phyloP scores from a whole-genome alignment of 2,113 vertebrate genomes.

The Heptranchias perlo region DNA sequence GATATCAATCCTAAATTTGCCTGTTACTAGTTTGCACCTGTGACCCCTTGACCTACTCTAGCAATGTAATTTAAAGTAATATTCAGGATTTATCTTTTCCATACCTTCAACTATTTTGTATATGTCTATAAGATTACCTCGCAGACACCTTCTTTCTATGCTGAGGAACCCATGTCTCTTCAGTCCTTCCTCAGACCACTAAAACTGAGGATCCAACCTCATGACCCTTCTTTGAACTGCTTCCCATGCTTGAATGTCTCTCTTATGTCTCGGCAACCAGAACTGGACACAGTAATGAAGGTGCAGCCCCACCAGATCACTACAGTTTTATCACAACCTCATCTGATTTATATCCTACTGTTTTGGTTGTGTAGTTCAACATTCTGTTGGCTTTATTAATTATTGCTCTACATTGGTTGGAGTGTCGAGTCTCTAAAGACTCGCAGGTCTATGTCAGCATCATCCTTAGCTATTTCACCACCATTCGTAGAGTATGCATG shows the following conservation, averaged over 20 bases:
- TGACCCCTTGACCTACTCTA: too few species aligned
- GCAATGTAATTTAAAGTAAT: too few species aligned
- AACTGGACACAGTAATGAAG: background rate
- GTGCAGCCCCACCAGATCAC: background rate
- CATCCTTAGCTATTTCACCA: too few species aligned
- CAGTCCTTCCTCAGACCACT: background rate
- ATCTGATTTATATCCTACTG: background rate
- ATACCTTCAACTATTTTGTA: background rate
- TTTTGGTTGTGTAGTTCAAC: background rate
- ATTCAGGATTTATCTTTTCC: background rate
- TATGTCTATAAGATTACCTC: background rate
- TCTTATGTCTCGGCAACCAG: background rate
- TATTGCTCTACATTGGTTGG: background rate
- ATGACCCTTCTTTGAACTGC: background rate
- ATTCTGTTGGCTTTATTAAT: background rate
- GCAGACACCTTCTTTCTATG: background rate
- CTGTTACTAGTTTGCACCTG: too few species aligned
- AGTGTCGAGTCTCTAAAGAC: background rate
- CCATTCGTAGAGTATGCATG: too few species aligned
- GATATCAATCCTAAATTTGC: too few species aligned
- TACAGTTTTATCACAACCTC: background rate
- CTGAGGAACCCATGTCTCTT: background rate
- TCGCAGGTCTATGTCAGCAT: too few species aligned
- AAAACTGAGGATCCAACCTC: background rate
- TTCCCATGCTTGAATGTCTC: background rate